Evolutionary conservation across 2,888 invertebrate genomes (phyloP).

Genomic region (Antheraea yamamai): DNA sequence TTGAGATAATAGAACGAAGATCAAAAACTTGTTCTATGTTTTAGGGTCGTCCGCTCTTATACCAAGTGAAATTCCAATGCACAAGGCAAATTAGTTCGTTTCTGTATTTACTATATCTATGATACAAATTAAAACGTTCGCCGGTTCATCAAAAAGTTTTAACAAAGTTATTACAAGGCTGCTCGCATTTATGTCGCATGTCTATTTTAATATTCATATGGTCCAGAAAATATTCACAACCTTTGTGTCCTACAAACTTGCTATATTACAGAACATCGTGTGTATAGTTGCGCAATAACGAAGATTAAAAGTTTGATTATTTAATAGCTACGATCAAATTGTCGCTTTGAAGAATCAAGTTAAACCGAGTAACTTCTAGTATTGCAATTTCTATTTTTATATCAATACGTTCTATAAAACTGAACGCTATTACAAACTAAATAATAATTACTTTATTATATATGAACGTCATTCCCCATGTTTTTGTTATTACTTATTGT

Average conservation of each 20-base stretch:
- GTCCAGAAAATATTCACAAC: background rate
- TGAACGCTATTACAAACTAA: background rate
- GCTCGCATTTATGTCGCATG: background rate
- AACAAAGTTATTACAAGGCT: background rate
- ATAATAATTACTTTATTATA: too few species aligned
- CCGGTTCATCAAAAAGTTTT: background rate
- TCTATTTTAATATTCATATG: background rate
- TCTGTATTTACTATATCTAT: background rate
- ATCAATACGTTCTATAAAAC: background rate
- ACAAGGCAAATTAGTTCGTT: background rate
- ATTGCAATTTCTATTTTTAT: background rate
- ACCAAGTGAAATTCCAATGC: background rate
- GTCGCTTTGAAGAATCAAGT: background rate
- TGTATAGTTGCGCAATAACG: background rate
- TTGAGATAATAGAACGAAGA: background rate
- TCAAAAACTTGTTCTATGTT: background rate
- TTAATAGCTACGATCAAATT: background rate
- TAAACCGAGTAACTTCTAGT: background rate
- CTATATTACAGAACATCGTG: background rate
- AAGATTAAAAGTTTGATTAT: background rate
- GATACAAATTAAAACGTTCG: background rate
- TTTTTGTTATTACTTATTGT: too few species aligned
- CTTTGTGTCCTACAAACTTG: background rate
- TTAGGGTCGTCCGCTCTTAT: background rate
- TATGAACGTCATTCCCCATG: too few species aligned